Percentiles rank a stretch among this genome's conserved stretches.
Conservation (phyloP, 2,797 vertebrate genomes). For the Amniataba percoides region DNA sequence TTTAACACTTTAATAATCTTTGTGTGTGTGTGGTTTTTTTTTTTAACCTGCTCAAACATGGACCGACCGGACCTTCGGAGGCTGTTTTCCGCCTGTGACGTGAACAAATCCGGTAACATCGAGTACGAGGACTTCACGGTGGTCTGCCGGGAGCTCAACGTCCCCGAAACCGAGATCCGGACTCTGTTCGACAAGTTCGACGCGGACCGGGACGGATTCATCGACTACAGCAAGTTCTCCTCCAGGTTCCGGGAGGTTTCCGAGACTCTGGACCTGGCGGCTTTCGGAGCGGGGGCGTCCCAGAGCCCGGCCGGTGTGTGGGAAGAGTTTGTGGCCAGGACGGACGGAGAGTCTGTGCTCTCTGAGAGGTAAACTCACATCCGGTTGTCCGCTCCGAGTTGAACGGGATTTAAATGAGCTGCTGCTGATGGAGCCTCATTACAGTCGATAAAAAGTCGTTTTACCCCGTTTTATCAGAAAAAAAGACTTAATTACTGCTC, state of each 20-base stretch:
- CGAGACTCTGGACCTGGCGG: constrained; percentile 71
- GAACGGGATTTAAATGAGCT: too few relatives aligned
- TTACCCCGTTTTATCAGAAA: neutral
- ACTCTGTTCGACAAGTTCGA: constrained; percentile 84
- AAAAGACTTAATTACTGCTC: neutral
- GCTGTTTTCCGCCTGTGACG: constrained; percentile 81
- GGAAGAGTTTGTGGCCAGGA: constrained; percentile 78
- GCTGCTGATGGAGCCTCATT: neutral
- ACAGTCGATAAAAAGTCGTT: too few relatives aligned
- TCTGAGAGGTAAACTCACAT: constrained; percentile 73
- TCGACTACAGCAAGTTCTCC: constrained; percentile 84
- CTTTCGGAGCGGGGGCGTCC: constrained; percentile 56
- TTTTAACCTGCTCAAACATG: constrained; percentile 55
- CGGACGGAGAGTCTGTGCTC: constrained; percentile 70
- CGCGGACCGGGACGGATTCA: constrained; percentile 77
- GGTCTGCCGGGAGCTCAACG: constrained; percentile 83
- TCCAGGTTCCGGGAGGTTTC: constrained; percentile 85
- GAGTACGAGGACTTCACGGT: constrained; percentile 84
- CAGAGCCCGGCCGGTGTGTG: constrained; percentile 44
- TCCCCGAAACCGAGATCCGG: constrained; percentile 73
- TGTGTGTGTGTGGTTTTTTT: too few relatives aligned
- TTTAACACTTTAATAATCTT: constrained; percentile 16
- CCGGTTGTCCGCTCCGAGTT: neutral
- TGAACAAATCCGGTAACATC: constrained; percentile 83
- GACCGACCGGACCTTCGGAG: constrained; percentile 60